A percentile compares a stretch with the other conserved stretches of the same genome.
These are phyloP conservation scores for Drosophila formosana DNA, from an alignment of 2,888 invertebrate genomes.

Conservation along the genomic window DNA sequence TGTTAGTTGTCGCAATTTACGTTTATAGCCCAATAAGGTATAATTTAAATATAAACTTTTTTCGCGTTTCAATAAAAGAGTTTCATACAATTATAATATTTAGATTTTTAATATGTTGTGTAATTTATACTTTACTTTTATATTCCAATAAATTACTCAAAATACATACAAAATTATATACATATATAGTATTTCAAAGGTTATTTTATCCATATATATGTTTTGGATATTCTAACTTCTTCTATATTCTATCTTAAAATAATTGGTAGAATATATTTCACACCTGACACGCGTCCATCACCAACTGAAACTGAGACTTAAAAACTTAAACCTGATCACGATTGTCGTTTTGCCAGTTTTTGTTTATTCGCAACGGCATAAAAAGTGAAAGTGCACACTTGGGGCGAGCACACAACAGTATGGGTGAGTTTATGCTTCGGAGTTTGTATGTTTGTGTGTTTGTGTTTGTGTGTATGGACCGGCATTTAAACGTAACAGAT, in stretches of 20 bases:
- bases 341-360: slow-evolving; percentile 74
- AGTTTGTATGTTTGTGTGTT: slow-evolving; percentile 5
- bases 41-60: too few species aligned
- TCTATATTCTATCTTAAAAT: not conserved
- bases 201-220: too few species aligned
- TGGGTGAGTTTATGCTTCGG: not conserved
- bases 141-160: too few species aligned
- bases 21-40: too few species aligned
- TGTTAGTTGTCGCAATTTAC: too few species aligned
- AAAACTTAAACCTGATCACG: slow-evolving; percentile 56
- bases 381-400: slow-evolving; percentile 80
- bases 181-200: too few species aligned
- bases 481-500: slow-evolving; percentile 75
- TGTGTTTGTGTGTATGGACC: slow-evolving; percentile 24
- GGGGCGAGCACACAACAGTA: slow-evolving; percentile 49
- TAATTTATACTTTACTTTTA: too few species aligned
- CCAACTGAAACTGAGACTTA: slow-evolving; percentile 24
- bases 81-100: too few species aligned
- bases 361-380: slow-evolving; percentile 43
- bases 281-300: not conserved
- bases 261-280: not conserved
- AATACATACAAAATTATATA: too few species aligned
- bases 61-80: too few species aligned
- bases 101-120: too few species aligned
- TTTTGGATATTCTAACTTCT: not conserved